Evolutionary conservation across 1,140 invertebrate genomes (phyloP).

Genomic region (Lepidurus arcticus): DNA sequence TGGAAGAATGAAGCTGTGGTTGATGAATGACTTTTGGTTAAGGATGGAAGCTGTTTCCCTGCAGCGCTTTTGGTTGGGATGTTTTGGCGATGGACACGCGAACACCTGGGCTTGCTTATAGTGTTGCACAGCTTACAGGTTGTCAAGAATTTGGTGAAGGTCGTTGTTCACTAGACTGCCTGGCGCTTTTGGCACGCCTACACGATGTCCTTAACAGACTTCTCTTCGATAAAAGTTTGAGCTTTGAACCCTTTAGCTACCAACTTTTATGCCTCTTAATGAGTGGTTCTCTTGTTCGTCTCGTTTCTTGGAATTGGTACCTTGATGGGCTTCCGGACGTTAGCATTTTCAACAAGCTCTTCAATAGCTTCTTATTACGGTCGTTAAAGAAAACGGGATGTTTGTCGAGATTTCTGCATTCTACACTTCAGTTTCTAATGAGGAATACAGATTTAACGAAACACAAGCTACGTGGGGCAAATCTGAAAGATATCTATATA

Average conservation of each 20-base stretch:
- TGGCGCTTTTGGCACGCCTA: slow-evolving; percentile 20
- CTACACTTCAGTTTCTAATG: too few relatives aligned
- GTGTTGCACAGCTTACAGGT: slow-evolving; percentile 6
- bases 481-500: too few relatives aligned
- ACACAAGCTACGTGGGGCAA: too few relatives aligned
- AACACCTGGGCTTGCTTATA: not conserved
- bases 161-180: slow-evolving; percentile 12
- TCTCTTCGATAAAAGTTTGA: not conserved
- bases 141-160: slow-evolving; percentile 21
- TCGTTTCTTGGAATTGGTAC: slow-evolving; percentile 4
- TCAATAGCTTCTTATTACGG: not conserved
- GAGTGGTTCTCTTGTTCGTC: not conserved
- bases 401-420: not conserved
- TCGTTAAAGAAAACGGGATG: not conserved
- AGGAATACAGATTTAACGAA: too few relatives aligned
- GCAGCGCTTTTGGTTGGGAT: slow-evolving; percentile 1
- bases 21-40: not conserved
- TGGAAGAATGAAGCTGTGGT: not conserved
- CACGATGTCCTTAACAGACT: not conserved
- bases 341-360: not conserved
- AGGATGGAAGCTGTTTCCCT: not conserved
- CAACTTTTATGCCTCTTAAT: not conserved
- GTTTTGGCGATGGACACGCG: slow-evolving; percentile 20
- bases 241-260: not conserved
- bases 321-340: not conserved